These are phyloP conservation scores for Caiman crocodilus DNA, from an alignment of 2,797 vertebrate genomes.

Conservation along the genomic window DNA sequence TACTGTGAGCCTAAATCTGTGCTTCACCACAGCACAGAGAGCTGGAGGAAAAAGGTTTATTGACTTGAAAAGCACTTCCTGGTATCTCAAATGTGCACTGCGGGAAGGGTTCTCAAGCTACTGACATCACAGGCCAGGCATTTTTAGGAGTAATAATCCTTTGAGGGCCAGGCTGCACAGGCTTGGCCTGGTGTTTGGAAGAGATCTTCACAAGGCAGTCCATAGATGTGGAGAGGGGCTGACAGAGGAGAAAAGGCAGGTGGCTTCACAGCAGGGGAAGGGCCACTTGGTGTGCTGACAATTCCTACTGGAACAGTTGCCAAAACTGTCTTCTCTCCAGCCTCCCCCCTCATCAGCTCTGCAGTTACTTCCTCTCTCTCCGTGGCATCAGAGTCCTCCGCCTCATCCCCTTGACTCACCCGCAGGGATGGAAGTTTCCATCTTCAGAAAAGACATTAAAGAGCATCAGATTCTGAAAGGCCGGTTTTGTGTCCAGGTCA, in stretches of 20 bases:
- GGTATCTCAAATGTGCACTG: not conserved
- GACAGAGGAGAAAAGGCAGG: not conserved
- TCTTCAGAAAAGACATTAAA: not conserved
- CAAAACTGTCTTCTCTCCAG: not conserved
- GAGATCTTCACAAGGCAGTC: not conserved
- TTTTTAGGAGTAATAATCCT: not conserved
- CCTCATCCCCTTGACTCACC: not conserved
- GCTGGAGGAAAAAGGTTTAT: not conserved
- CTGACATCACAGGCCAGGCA: not conserved
- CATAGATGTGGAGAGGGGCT: not conserved
- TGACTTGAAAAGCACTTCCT: not conserved
- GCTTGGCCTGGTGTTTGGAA: not conserved
- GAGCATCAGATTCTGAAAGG: not conserved
- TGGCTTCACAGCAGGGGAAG: not conserved
- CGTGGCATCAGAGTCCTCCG: not conserved
- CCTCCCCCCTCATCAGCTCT: not conserved
- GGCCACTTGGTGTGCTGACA: slow-evolving; percentile 3
- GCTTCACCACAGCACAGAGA: not conserved
- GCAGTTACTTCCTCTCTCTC: not conserved
- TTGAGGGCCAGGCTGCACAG: not conserved
- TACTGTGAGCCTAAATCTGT: not conserved
- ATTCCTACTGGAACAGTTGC: not conserved
- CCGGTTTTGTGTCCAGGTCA: not conserved
- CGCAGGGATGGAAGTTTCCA: not conserved
- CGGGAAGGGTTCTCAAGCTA: not conserved